Evolutionary conservation across 2,888 invertebrate genomes (phyloP).

Genomic region (Alcis repandata): DNA sequence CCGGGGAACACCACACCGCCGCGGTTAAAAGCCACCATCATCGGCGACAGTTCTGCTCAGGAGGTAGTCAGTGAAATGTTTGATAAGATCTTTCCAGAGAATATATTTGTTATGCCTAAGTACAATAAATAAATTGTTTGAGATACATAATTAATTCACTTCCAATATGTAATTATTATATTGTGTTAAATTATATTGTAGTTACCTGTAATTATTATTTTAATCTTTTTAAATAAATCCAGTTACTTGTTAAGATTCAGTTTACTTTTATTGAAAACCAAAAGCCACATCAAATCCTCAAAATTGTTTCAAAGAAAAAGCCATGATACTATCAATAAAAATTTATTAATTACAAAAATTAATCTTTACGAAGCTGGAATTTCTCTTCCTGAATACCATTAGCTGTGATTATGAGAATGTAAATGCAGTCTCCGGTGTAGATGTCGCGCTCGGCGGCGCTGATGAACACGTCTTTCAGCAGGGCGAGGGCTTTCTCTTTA

Average conservation of each 20-base stretch:
- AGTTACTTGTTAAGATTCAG: conserved; percentile 69
- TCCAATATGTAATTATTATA: conserved; percentile 57
- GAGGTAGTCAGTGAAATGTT: conserved; percentile 80
- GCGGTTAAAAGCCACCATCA: conserved; percentile 82
- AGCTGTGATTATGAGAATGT: conserved; percentile 95
- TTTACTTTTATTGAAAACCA: conserved; percentile 45
- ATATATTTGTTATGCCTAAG: conserved; percentile 85
- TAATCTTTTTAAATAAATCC: conserved; percentile 63
- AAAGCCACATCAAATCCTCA: background rate
- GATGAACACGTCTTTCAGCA: conserved; percentile 98
- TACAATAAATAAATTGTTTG: conserved; percentile 79
- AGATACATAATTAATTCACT: conserved; percentile 58
- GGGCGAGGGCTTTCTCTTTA: conserved; percentile 92
- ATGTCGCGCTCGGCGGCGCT: conserved; percentile 99
- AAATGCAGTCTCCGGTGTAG: conserved; percentile 97
- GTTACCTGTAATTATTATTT: conserved; percentile 75
- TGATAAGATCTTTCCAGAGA: conserved; percentile 80
- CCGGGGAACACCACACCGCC: conserved; percentile 92
- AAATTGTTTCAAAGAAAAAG: conserved; percentile 34
- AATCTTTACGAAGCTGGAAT: conserved; percentile 96
- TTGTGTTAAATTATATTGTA: conserved; percentile 71
- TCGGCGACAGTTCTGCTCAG: conserved; percentile 74
- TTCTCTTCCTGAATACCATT: conserved; percentile 92
- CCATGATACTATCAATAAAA: conserved; percentile 36
- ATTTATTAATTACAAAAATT: conserved; percentile 66